Evolutionary conservation across 2,888 invertebrate species (phyloP).

Genomic region (Amiota minor): DNA sequence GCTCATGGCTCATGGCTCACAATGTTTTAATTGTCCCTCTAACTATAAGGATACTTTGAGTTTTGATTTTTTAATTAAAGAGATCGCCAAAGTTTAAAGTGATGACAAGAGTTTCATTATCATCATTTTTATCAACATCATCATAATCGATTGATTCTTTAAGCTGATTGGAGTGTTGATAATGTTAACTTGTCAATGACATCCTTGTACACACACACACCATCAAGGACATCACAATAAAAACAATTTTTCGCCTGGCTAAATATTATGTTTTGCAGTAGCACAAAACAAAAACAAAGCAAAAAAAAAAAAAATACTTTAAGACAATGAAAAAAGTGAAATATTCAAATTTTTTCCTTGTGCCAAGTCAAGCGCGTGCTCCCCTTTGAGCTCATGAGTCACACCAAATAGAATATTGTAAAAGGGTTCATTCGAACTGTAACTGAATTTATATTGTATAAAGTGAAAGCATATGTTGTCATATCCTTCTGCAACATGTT

Average conservation of each 20-base stretch:
- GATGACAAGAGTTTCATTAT: neutral
- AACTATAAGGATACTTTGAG: slow-evolving; percentile 27
- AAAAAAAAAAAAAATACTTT: slow-evolving; percentile 19
- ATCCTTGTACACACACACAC: slow-evolving; percentile 17
- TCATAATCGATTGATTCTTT: no score
- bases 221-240: slow-evolving; percentile 26
- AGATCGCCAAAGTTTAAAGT: neutral
- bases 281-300: slow-evolving; percentile 26
- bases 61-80: slow-evolving; percentile 49
- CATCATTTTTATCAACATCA: neutral
- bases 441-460: slow-evolving; percentile 19
- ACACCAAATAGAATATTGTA: neutral
- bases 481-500: slow-evolving; percentile 36
- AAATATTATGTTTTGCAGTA: slow-evolving; percentile 44
- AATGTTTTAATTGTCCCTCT: no score
- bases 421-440: neutral
- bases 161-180: no score
- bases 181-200: slow-evolving; percentile 9
- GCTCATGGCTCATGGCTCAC: no score
- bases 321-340: slow-evolving; percentile 49
- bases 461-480: slow-evolving; percentile 59
- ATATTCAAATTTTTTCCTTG: slow-evolving; percentile 49
- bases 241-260: slow-evolving; percentile 54
- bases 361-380: slow-evolving; percentile 29
- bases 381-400: neutral